Evolutionary conservation across 1,140 invertebrate genomes (phyloP), one percentile per base, ranked within the genome.

Genomic region (Drosophila persimilis): DNA sequence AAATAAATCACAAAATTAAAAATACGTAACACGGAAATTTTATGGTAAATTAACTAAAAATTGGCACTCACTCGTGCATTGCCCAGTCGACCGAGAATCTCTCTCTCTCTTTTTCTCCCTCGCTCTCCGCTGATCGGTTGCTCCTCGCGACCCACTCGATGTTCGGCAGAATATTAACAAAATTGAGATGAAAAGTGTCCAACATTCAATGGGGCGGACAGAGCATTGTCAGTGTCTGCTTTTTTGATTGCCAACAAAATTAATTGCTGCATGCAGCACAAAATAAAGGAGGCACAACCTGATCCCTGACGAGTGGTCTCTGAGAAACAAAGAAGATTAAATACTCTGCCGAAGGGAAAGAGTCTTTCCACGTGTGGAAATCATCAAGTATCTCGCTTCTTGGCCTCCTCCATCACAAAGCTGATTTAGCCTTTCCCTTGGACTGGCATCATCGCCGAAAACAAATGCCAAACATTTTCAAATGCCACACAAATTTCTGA

Each of bases 1-100:
- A 86, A 88, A 86, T 86, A 86, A 86, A 86, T 86, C 81, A 86
- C 62, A 77, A 77, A 77, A 65, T 85, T 67, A 86, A 86, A 74
- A 75, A 81, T 71, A 81, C 73, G 70, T 77, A 86, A 74, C 73
- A 81, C 24, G 66, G 45, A 75, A 67, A 81, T 78, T 86, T 81
- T 78, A 86, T 81, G 72, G 48, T 74, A 81, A 86, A 86, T 86
- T 86, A 74, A 77, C 60, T 62, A 62, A 70, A 71, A 83, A 83
- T 83, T 83, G 71, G 72, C 79, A 71, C 44, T 45, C 66, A 56
- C 59, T 71, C 50, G 50, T 46, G 48, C 55, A 56, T 65, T 57
- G 53, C 77, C 48, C 63, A 71, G 46, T 59, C 65, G 64, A 69
- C 43, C 52, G 48, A 54, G 59, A 46, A 47, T 59, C 56, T 55